A percentile compares a stretch with the other conserved stretches of the same genome.
phyloP scores from a whole-genome alignment of 2,888 invertebrate genomes.

The Epirrhoe tristata region DNA sequence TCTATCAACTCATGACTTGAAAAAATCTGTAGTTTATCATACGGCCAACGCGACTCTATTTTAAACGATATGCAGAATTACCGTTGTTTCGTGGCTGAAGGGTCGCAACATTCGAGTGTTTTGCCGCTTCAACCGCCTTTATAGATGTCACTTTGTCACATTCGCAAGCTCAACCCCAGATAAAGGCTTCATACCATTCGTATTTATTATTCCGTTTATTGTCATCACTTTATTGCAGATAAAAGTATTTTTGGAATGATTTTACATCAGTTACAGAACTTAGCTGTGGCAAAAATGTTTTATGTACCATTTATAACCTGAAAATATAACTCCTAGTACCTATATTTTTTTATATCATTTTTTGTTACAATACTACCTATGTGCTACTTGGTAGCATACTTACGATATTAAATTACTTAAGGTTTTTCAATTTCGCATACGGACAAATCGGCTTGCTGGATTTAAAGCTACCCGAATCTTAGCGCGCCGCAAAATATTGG shows the following conservation, averaged over 20 bases:
- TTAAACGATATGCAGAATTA: conserved; percentile 22
- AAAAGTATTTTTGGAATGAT: conserved; percentile 15
- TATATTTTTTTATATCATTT: neutral
- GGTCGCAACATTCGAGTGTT: conserved; percentile 67
- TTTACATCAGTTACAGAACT: neutral
- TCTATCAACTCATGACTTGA: too few relatives aligned
- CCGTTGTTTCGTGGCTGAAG: conserved; percentile 59
- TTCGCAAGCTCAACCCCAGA: conserved; percentile 66
- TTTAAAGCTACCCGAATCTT: conserved; percentile 46
- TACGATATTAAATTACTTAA: neutral
- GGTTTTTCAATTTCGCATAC: conserved; percentile 28
- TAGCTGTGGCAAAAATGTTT: neutral
- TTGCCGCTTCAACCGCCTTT: conserved; percentile 71
- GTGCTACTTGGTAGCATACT: neutral
- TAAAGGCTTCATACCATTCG: conserved; percentile 65
- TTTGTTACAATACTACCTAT: neutral
- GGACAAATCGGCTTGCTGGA: conserved; percentile 28
- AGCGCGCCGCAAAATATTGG: conserved; percentile 46
- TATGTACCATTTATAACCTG: too few relatives aligned
- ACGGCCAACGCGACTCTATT: neutral
- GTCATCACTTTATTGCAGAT: conserved; percentile 34
- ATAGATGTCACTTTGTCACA: conserved; percentile 77
- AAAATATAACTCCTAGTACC: too few relatives aligned
- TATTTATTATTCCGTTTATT: conserved; percentile 36
- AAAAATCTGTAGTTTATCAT: too few relatives aligned